phyloP scores from a whole-genome alignment of 1,140 invertebrate genomes.

The Nixonia krombeini region DNA sequence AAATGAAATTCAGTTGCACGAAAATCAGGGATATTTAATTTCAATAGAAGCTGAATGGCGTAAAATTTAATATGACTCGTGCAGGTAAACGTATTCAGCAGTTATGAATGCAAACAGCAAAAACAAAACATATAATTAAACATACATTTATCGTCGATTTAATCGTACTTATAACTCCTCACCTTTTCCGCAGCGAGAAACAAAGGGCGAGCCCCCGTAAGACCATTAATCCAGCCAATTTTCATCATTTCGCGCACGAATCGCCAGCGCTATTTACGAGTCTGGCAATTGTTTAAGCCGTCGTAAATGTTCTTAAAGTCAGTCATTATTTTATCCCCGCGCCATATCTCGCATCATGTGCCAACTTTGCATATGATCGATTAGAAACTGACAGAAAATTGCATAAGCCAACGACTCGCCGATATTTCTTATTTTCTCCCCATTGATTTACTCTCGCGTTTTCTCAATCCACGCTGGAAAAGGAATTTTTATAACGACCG shows the following conservation, averaged over 20 bases:
- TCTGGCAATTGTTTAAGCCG: not conserved
- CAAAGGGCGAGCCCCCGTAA: not conserved
- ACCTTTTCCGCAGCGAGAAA: not conserved
- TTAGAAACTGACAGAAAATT: not conserved
- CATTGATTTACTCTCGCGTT: not conserved
- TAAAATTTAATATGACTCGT: too few species aligned
- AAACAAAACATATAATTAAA: not conserved
- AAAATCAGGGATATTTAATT: too few species aligned
- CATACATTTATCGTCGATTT: not conserved
- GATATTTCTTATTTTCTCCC: not conserved
- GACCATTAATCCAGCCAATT: not conserved
- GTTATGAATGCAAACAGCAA: not conserved
- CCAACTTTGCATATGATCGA: constrained; percentile 1
- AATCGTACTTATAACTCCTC: not conserved
- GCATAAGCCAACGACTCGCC: not conserved
- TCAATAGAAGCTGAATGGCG: too few species aligned
- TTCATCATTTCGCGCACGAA: not conserved
- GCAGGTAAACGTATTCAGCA: too few species aligned
- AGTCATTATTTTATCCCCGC: not conserved
- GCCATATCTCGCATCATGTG: not conserved
- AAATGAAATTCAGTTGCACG: too few species aligned
- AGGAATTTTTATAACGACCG: not conserved
- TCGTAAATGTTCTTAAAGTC: not conserved
- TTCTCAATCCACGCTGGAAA: not conserved
- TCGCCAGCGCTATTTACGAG: not conserved